Conservation (phyloP, 1,140 invertebrate genomes). For the Drosophila pandora region DNA sequence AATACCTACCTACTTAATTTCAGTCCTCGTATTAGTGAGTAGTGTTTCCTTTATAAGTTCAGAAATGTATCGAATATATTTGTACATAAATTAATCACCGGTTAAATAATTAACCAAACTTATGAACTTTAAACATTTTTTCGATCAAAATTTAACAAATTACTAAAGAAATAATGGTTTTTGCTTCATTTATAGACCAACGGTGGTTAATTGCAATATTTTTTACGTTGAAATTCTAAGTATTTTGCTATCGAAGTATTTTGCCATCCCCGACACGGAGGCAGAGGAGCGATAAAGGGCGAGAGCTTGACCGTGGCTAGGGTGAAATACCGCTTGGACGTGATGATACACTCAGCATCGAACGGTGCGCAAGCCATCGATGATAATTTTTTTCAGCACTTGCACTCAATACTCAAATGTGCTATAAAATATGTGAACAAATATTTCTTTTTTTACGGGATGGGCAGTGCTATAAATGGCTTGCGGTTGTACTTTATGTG, state of each 20-base stretch:
- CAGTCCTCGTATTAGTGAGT: too few species aligned
- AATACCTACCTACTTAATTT: too few species aligned
- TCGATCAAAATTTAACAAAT: too few species aligned
- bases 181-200: too few species aligned
- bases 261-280: neutral
- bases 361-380: constrained; percentile 47
- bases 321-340: constrained; percentile 56
- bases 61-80: too few species aligned
- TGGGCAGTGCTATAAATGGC: constrained; percentile 61
- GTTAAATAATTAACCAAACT: too few species aligned
- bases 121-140: too few species aligned
- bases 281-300: neutral
- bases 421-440: constrained; percentile 78
- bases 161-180: too few species aligned
- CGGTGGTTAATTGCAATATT: neutral
- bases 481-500: constrained; percentile 74
- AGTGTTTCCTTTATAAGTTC: too few species aligned
- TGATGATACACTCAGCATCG: constrained; percentile 64
- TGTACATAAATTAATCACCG: too few species aligned
- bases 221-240: neutral
- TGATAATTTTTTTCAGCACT: constrained; percentile 75
- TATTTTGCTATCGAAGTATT: neutral
- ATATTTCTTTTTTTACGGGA: constrained; percentile 52
- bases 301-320: constrained; percentile 10
- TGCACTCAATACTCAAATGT: constrained; percentile 78